These are phyloP conservation scores for Scelioninae gen. 1 DNA, from an alignment of 2,888 invertebrate species.

Conservation along the genomic window DNA sequence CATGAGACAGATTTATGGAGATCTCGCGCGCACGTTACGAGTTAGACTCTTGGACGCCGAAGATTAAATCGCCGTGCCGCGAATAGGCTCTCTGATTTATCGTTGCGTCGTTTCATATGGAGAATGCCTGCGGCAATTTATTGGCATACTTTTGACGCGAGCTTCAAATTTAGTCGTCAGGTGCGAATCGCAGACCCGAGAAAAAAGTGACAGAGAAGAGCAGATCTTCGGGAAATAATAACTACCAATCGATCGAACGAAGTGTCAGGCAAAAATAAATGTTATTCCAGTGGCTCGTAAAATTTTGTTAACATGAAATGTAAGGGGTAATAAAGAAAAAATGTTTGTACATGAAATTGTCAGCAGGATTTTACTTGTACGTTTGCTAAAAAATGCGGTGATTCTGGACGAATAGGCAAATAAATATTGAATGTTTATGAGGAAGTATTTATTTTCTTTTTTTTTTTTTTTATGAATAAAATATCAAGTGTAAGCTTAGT, in stretches of 20 bases:
- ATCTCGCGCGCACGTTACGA: slow-evolving; percentile 38
- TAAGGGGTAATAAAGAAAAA: too few relatives aligned
- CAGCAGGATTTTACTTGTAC: background rate
- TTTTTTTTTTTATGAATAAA: background rate
- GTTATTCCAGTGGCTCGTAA: background rate
- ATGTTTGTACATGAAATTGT: background rate
- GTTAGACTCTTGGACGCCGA: slow-evolving; percentile 48
- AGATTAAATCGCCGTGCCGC: slow-evolving; percentile 52
- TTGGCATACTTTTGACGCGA: slow-evolving; percentile 44
- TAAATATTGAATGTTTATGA: too few relatives aligned
- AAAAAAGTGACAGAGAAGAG: background rate
- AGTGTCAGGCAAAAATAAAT: background rate
- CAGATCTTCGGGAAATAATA: background rate
- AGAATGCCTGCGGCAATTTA: slow-evolving; percentile 43
- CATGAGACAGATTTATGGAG: slow-evolving; percentile 51
- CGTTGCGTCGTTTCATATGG: slow-evolving; percentile 38
- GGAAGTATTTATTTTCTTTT: too few relatives aligned
- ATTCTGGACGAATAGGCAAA: too few relatives aligned
- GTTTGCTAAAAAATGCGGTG: too few relatives aligned
- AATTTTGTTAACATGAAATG: too few relatives aligned
- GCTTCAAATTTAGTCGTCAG: slow-evolving; percentile 37
- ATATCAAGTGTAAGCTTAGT: background rate
- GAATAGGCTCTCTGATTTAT: slow-evolving; percentile 53
- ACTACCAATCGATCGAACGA: background rate
- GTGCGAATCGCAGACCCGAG: slow-evolving; percentile 8